Evolutionary conservation across 2,797 vertebrate species (phyloP).

Genomic region (Diglossa cyanea): DNA sequence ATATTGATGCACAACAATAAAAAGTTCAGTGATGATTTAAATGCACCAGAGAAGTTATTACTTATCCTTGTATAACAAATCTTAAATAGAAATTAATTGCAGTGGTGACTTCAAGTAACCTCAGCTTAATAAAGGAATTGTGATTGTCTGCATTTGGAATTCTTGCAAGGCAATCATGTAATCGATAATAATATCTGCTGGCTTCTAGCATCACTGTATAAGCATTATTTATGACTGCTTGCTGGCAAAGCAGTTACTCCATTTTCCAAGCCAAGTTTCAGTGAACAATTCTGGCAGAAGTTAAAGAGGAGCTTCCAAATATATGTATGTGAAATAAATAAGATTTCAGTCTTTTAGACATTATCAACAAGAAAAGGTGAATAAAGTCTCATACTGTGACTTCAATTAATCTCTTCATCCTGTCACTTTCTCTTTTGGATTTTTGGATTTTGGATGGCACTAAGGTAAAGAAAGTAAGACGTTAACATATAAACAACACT

Average conservation of each 20-base stretch:
- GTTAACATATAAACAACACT: background rate
- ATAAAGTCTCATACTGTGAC: background rate
- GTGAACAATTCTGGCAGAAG: background rate
- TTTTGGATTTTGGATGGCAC: background rate
- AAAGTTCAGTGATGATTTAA: background rate
- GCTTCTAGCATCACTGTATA: background rate
- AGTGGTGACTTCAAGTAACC: background rate
- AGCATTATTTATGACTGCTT: constrained; percentile 20
- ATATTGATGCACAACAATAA: background rate
- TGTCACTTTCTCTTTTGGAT: background rate
- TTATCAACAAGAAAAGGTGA: background rate
- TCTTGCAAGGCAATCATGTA: background rate
- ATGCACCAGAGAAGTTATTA: background rate
- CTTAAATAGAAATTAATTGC: constrained; percentile 18
- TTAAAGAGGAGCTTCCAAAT: constrained; percentile 3
- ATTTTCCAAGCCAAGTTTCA: constrained; percentile 7
- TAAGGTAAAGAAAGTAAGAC: background rate
- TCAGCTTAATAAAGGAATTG: background rate
- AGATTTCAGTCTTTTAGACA: background rate
- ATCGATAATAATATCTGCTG: background rate
- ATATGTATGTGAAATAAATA: background rate
- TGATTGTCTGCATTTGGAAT: background rate
- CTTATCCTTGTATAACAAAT: background rate
- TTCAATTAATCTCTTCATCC: background rate
- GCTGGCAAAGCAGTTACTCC: background rate